These are phyloP conservation scores for Calyptomena viridis DNA, from an alignment of 2,113 vertebrate species.

Conservation along the genomic window DNA sequence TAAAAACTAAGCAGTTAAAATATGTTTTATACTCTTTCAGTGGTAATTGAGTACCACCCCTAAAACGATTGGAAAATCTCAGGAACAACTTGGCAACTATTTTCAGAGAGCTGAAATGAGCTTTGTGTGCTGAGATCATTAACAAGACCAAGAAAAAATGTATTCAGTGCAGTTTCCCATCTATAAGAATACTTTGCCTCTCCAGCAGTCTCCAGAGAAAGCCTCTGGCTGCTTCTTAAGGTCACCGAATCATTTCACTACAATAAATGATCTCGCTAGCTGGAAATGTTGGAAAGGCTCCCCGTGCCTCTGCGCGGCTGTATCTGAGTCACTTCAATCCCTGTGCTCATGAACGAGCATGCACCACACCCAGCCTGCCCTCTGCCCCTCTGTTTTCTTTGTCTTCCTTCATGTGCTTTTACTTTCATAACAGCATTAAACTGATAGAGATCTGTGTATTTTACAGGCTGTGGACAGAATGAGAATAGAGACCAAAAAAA, in stretches of 20 bases:
- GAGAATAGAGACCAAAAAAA: not conserved
- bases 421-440: not conserved
- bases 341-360: not conserved
- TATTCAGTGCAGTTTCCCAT: not conserved
- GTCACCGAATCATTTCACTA: conserved; percentile 23
- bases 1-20: not conserved
- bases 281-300: not conserved
- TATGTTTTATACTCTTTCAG: not conserved
- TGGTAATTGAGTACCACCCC: not conserved
- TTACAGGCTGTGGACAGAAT: not conserved
- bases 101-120: not conserved
- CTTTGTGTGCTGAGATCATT: not conserved
- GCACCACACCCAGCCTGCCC: not conserved
- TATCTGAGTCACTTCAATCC: not conserved
- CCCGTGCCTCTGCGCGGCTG: accelerated
- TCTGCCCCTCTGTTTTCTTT: not conserved
- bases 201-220: not conserved
- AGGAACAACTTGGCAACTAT: not conserved
- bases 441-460: not conserved
- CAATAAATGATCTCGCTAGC: not conserved
- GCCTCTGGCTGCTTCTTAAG: conserved; percentile 30
- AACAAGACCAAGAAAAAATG: not conserved
- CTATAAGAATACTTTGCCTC: not conserved
- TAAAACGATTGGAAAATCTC: not conserved
- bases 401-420: not conserved